Percentiles rank a stretch among this genome's conserved stretches.
These are phyloP conservation scores for Neodiprion lecontei DNA, from an alignment of 1,140 invertebrate genomes.

Conservation along the genomic window DNA sequence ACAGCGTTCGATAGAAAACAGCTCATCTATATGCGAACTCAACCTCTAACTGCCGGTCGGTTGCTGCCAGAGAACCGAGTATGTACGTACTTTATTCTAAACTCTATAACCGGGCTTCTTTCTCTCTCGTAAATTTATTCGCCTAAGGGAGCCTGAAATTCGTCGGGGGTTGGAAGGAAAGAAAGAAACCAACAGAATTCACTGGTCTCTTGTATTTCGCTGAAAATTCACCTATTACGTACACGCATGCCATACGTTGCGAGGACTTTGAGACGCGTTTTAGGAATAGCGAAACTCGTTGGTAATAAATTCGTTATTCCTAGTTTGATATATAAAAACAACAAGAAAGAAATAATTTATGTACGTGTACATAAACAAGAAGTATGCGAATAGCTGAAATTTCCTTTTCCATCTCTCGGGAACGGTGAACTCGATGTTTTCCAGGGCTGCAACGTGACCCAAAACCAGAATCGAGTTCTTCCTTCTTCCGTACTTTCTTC, in stretches of 20 bases:
- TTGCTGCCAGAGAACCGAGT: neutral
- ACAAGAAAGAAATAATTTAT: neutral
- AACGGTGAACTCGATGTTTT: neutral
- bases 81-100: neutral
- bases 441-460: neutral
- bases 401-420: neutral
- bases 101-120: neutral
- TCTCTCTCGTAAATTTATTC: neutral
- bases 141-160: neutral
- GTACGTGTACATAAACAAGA: neutral
- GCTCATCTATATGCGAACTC: constrained; percentile 2
- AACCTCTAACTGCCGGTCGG: constrained; percentile 1
- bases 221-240: neutral
- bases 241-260: neutral
- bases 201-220: neutral
- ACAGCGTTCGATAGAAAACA: neutral
- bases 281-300: neutral
- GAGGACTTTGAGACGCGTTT: neutral
- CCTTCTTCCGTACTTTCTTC: too few species aligned
- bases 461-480: neutral
- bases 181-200: neutral
- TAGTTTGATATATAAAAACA: neutral
- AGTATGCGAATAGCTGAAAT: neutral
- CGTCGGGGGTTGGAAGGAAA: neutral
- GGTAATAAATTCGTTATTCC: neutral